Conservation (phyloP, 1,140 invertebrate species). For the Mycetomoellerius zeteki region DNA sequence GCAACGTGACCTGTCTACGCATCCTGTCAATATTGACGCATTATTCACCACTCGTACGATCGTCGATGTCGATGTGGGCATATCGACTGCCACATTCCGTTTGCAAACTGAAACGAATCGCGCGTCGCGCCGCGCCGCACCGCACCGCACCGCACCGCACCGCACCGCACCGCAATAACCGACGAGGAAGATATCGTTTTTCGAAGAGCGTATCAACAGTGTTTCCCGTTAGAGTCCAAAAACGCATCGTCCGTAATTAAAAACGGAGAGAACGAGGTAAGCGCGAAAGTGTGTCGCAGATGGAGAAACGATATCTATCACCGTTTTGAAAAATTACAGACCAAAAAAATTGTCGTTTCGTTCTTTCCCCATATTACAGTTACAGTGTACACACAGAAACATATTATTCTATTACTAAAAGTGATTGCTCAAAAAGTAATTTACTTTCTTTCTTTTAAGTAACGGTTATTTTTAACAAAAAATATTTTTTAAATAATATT, state of each 20-base stretch:
- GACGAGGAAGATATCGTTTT: conserved; percentile 50
- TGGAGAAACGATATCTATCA: background rate
- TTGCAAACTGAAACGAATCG: conserved; percentile 47
- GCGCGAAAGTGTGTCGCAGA: background rate
- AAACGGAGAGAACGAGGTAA: background rate
- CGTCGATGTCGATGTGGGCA: conserved; percentile 38
- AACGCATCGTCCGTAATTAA: conserved; percentile 39
- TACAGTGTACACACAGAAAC: background rate
- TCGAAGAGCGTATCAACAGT: conserved; percentile 19
- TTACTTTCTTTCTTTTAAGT: no score
- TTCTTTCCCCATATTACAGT: background rate
- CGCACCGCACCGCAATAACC: background rate
- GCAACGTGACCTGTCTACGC: conserved; percentile 54
- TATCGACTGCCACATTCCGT: conserved; percentile 61
- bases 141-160: background rate
- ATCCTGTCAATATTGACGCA: conserved; percentile 66
- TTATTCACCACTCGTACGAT: conserved; percentile 63
- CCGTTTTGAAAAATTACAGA: background rate
- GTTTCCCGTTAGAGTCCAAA: conserved; percentile 25
- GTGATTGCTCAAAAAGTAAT: no score
- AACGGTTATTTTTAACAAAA: no score
- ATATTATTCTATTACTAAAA: no score
- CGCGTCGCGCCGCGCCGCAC: background rate
- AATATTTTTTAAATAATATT: no score
- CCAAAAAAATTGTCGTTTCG: background rate